A percentile compares a stretch with the other conserved stretches of the same genome.
Evolutionary conservation across 2,888 invertebrate species (phyloP).

Genomic region (Oscheius sp.): DNA sequence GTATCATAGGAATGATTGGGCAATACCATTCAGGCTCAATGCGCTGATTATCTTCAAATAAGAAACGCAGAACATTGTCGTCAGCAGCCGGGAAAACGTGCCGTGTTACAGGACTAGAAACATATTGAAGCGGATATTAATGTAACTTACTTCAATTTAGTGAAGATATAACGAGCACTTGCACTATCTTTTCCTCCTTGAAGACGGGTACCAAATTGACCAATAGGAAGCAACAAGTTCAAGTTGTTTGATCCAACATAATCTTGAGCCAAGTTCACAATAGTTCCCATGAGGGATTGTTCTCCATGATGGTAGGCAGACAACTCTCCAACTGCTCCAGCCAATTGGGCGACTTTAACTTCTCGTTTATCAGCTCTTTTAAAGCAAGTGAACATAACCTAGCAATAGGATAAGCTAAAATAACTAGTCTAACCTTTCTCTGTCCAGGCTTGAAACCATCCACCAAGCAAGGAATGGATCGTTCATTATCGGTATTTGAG

Average conservation of each 20-base stretch:
- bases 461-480: slow-evolving; percentile 81
- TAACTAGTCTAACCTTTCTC: slow-evolving; percentile 76
- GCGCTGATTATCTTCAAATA: slow-evolving; percentile 90
- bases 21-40: slow-evolving; percentile 89
- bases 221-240: slow-evolving; percentile 90
- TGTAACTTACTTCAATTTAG: slow-evolving; percentile 77
- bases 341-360: slow-evolving; percentile 95
- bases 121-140: not conserved
- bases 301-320: slow-evolving; percentile 99
- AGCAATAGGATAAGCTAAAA: not conserved
- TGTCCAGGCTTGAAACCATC: slow-evolving; percentile 92
- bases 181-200: slow-evolving; percentile 95
- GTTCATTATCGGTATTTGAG: slow-evolving; percentile 70
- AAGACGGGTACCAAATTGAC: slow-evolving; percentile 91
- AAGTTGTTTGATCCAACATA: slow-evolving; percentile 98
- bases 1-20: slow-evolving; percentile 93
- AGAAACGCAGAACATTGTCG: slow-evolving; percentile 84
- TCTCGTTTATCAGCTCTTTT: slow-evolving; percentile 94
- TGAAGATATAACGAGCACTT: slow-evolving; percentile 97
- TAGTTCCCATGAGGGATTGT: slow-evolving; percentile 87
- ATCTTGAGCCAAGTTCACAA: slow-evolving; percentile 90
- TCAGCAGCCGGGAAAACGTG: slow-evolving; percentile 87
- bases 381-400: slow-evolving; percentile 78
- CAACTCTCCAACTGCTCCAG: slow-evolving; percentile 94
- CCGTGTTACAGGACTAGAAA: slow-evolving; percentile 79